Base-by-base conservation (phyloP, 2,797 vertebrate genomes). In the Allobates femoralis region DNA sequence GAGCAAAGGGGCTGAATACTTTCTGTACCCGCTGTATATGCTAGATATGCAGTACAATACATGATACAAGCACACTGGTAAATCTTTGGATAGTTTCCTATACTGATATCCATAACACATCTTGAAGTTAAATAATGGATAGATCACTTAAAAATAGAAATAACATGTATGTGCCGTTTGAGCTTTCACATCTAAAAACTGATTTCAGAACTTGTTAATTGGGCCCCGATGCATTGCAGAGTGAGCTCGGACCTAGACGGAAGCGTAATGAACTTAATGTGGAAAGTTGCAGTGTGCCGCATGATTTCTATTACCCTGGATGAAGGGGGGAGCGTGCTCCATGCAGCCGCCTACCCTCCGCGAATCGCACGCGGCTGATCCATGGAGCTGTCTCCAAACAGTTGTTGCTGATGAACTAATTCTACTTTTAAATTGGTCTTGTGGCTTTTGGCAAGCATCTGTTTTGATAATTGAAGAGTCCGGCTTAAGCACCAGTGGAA, bases 331-430 rank as follows among this genome's bases (percentile, higher is more conserved):
- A 74, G 66, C 66, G 21, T 75, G 67, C 75, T 80, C 14, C 37
- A 12, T 75, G 18, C 32, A 41, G 30, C 41, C 53, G 26, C 75
- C 76, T 74, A 58, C 67, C 26, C 73, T 71, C 81, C 73, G 55
- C 76, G 77, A 56, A 80, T 53, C 30, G 28, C 67, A 69, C 58
- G 60, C 19, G 69, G 77, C 71, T 77, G 62, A 81, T 81, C 60
- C 80, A 30, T 73, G 90, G 34, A 69, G 32, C 12, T 83, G 76
- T 28, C 46, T 88, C 77, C 41, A 83, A 90, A 69, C 69, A 78
- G 58, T 74, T 81, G 41, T 26, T 88, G 84, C 83, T 67, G 87
- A 87, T 86, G 73, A 26, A 88, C 66, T 79, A 86, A 87, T 81
- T 86, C 51, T 26, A 88, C 37, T 69, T 80, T 60, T 86, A 86